Evolutionary conservation across 92 coral and sea anemone genomes (phyloP), one percentile per base, ranked within the genome.

Genomic region (Isaurus tuberculatus): DNA sequence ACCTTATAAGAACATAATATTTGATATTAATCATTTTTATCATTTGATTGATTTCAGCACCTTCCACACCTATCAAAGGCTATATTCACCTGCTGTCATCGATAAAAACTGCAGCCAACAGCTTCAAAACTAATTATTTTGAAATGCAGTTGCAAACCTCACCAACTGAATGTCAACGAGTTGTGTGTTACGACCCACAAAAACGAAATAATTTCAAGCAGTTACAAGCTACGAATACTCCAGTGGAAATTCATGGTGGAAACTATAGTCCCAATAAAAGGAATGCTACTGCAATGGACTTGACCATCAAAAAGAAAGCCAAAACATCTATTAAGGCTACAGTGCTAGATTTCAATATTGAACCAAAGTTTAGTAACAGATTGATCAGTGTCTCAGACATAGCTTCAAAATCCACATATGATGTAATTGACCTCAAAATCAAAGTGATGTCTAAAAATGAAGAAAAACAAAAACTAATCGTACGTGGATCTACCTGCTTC

Each of bases 231-330:
- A 67, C 60, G 10, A 67, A 67, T 23, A 44, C 14, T 61, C 85
- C 78, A 42, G 43, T 81, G 36, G 36, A 8, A 11, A 26, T 81
- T 26, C 25, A 67, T 23, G 44, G 32, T 8, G 85, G 66, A 17
- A 60, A 66, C 15, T 27, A 5, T 20, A 81, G 75, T 26, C 75
- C 85, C 44, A 81, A 81, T 48, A 81, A 81, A 44, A 29, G 85
- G 14, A 81, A 67, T 46, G 77, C 85, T 32, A 28, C 36, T 67
- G 27, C 67, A 28, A 81, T 81, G 78, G 85, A 66, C 77, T 81
- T 81, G 23, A 15, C 85, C 32, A 46, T 81, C 13, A 81, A 9
- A 42, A 81, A 81, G 61, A 84, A 84, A 84, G 37, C 49, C 72
- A 81, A 67, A 48, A 36, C 51, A 17, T 26, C 60, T 15, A n/a